phyloP scores from a whole-genome alignment of 2,113 vertebrate species.

The Phaethornis superciliosus region DNA sequence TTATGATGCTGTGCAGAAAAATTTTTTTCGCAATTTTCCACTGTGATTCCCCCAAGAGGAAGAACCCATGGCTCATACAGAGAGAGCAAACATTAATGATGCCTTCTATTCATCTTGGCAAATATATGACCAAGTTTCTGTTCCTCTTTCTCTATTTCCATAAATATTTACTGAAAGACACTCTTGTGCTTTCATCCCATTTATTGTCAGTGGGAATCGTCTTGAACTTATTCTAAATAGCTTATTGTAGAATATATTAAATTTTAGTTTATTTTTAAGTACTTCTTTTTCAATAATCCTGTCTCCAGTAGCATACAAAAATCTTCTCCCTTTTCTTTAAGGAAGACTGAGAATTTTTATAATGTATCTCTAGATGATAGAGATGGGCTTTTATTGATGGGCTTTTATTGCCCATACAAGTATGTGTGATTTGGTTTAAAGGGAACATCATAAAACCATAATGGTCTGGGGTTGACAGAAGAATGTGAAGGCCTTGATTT shows the following conservation, averaged over 20 bases:
- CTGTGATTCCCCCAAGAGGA: conserved; percentile 52
- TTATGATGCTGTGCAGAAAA: conserved; percentile 51
- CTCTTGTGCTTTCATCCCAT: neutral
- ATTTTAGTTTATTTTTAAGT: neutral
- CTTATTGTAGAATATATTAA: neutral
- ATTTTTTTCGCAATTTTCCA: conserved; percentile 54
- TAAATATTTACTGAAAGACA: conserved; percentile 11
- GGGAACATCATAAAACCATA: fast-evolving
- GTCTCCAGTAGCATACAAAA: neutral
- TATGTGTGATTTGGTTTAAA: neutral
- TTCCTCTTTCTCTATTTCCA: conserved; percentile 13
- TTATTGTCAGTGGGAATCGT: neutral
- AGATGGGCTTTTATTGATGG: too few relatives aligned
- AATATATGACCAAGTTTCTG: conserved; percentile 45
- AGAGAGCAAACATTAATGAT: neutral
- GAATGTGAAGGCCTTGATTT: neutral
- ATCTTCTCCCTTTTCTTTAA: neutral
- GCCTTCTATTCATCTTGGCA: conserved; percentile 31
- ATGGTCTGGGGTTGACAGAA: neutral
- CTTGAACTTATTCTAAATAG: neutral
- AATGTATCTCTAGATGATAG: neutral
- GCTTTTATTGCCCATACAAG: neutral
- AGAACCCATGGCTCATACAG: conserved; percentile 15
- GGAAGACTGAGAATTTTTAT: neutral
- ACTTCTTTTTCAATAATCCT: neutral